Percentiles rank a stretch among this genome's conserved stretches.
These are phyloP conservation scores for Crocodylus rhombifer DNA, from an alignment of 2,797 vertebrate genomes.

Conservation along the genomic window DNA sequence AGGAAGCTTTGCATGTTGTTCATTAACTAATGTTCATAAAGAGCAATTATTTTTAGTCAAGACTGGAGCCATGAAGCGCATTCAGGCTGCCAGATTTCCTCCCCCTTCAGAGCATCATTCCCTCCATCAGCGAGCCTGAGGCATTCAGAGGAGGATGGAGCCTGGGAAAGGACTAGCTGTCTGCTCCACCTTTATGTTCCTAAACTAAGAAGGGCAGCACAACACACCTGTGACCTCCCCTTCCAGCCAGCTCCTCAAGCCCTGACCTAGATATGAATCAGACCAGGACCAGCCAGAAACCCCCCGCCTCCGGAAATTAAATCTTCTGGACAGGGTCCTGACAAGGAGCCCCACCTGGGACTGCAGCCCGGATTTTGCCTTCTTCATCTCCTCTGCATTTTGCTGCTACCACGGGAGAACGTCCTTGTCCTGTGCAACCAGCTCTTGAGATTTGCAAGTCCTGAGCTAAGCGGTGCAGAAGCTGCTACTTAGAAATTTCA, in stretches of 20 bases:
- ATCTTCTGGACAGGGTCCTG: background rate
- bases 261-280: background rate
- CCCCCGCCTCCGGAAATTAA: background rate
- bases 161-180: background rate
- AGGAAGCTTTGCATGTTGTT: background rate
- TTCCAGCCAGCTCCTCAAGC: background rate
- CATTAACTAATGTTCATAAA: background rate
- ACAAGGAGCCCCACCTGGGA: background rate
- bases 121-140: background rate
- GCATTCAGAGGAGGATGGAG: background rate
- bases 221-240: background rate
- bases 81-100: background rate
- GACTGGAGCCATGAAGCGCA: background rate
- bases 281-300: background rate
- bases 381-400: background rate
- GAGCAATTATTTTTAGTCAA: background rate
- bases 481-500: background rate
- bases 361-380: accelerated
- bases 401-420: background rate
- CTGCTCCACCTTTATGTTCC: background rate
- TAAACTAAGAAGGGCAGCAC: background rate
- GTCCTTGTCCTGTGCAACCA: background rate
- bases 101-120: background rate
- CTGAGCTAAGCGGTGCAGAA: accelerated
- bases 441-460: background rate